phyloP scores from a whole-genome alignment of 2,888 invertebrate genomes.

The Leucophenga montana region DNA sequence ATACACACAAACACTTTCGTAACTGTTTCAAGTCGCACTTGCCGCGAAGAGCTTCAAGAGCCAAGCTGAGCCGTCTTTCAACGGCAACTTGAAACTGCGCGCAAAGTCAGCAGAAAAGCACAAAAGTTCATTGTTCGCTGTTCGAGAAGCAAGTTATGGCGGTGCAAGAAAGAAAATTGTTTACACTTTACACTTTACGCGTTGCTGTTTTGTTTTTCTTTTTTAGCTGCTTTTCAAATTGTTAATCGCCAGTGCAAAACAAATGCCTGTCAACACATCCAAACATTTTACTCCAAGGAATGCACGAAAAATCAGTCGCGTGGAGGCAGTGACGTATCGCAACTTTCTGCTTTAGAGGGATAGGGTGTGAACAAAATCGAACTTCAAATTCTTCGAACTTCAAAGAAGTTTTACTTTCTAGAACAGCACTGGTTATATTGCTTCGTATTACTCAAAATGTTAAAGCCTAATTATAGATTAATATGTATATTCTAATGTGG shows the following conservation, averaged over 20 bases:
- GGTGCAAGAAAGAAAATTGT: conserved; percentile 12
- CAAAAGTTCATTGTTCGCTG: conserved; percentile 21
- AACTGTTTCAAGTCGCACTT: conserved; percentile 5
- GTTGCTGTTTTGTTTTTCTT: conserved; percentile 1
- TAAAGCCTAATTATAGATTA: no score
- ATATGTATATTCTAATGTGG: no score
- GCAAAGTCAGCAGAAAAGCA: conserved; percentile 1
- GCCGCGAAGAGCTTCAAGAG: not conserved
- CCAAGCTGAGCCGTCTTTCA: no score
- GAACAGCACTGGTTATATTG: no score
- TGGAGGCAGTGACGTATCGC: no score
- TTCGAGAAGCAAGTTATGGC: not conserved
- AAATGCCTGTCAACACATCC: conserved; percentile 17
- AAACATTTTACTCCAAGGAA: no score
- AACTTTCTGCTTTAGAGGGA: no score
- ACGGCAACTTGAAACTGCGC: not conserved
- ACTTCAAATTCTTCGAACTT: no score
- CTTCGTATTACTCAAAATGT: no score
- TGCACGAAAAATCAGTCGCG: no score
- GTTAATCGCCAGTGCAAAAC: not conserved
- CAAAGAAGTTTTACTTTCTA: no score
- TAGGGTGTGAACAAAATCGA: no score
- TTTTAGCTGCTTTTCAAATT: not conserved
- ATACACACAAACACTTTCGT: not conserved
- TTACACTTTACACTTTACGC: not conserved